Evolutionary conservation across 2,888 invertebrate species (phyloP).

Genomic region (Xanthia icteritia): DNA sequence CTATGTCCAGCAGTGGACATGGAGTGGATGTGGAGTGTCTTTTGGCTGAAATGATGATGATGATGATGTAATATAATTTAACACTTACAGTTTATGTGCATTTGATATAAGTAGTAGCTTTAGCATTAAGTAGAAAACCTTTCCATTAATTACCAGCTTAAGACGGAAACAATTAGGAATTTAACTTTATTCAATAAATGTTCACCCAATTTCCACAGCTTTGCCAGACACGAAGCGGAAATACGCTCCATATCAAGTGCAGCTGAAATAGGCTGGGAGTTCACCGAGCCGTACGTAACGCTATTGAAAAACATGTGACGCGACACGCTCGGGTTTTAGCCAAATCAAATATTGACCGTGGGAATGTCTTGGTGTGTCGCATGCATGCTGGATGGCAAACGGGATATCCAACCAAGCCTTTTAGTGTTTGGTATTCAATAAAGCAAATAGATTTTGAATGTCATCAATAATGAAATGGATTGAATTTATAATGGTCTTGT

Average conservation of each 20-base stretch:
- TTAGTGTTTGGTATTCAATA: slow-evolving; percentile 47
- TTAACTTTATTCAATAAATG: neutral
- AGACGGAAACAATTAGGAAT: neutral
- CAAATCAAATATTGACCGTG: no score
- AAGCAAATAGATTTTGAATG: slow-evolving; percentile 37
- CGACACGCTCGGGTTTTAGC: no score
- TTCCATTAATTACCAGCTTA: neutral
- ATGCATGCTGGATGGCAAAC: no score
- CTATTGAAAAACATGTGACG: no score
- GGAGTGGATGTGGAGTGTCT: no score
- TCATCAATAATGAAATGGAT: neutral
- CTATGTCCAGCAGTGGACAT: no score
- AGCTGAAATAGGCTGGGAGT: no score
- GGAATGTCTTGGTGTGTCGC: no score
- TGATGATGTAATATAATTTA: slow-evolving; percentile 4
- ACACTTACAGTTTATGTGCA: neutral
- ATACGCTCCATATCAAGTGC: neutral
- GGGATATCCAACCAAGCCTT: slow-evolving; percentile 38
- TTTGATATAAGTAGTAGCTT: neutral
- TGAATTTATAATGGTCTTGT: no score
- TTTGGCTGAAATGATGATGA: no score
- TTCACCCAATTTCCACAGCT: neutral
- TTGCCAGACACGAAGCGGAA: slow-evolving; percentile 3
- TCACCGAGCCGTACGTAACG: no score
- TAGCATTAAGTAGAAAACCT: neutral